These are phyloP conservation scores for Sterrhoptilus dennistouni DNA, from an alignment of 2,113 vertebrate species.

Conservation along the genomic window DNA sequence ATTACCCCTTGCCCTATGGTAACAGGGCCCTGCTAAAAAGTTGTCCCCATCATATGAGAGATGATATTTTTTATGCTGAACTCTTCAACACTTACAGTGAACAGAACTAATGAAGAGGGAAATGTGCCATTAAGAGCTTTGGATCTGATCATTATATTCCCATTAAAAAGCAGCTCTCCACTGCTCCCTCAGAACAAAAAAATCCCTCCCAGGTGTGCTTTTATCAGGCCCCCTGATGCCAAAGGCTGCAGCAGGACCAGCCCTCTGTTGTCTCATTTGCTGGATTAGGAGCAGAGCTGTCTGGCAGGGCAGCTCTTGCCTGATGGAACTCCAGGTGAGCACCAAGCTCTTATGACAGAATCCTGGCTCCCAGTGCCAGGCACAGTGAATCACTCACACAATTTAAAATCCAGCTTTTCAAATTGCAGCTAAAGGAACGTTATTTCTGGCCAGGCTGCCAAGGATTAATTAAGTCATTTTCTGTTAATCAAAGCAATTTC, in stretches of 20 bases:
- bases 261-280: not conserved
- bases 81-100: fast-evolving
- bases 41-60: not conserved
- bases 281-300: not conserved
- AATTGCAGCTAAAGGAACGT: not conserved
- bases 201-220: not conserved
- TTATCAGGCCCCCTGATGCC: not conserved
- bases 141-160: not conserved
- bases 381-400: not conserved
- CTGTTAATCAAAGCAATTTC: slow-evolving; percentile 20
- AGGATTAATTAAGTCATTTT: not conserved
- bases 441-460: slow-evolving; percentile 2
- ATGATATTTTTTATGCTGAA: not conserved
- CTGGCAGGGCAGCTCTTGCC: not conserved
- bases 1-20: not conserved
- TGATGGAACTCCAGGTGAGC: not conserved
- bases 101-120: not conserved
- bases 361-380: not conserved
- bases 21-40: not conserved
- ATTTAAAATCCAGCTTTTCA: not conserved
- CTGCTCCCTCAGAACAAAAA: not conserved
- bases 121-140: not conserved
- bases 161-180: not conserved
- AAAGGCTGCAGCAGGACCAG: not conserved
- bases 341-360: not conserved